Percentiles rank a stretch among this genome's conserved stretches.
Evolutionary conservation across 2,888 invertebrate genomes (phyloP).

Genomic region (Microctonus hyperodae): DNA sequence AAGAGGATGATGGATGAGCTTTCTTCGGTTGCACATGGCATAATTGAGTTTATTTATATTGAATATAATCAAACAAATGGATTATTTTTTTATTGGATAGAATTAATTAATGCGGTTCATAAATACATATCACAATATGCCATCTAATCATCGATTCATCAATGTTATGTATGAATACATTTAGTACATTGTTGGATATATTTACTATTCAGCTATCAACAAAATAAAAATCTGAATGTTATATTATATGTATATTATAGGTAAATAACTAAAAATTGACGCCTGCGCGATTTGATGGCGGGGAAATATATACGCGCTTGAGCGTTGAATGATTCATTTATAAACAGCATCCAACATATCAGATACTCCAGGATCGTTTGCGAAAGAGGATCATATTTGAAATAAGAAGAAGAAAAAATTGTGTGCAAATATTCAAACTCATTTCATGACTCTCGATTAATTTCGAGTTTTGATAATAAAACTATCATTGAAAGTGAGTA

Average conservation of each 20-base stretch:
- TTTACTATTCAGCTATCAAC: not conserved
- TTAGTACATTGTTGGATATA: not conserved
- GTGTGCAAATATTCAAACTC: not conserved
- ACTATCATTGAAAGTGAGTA: not conserved
- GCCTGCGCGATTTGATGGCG: slow-evolving; percentile 34
- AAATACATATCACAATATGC: not conserved
- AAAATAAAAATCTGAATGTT: not conserved
- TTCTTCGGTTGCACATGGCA: not conserved
- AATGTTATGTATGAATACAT: too few relatives aligned
- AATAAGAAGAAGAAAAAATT: not conserved
- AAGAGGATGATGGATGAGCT: not conserved
- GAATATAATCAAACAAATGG: not conserved
- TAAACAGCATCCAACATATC: slow-evolving; percentile 18
- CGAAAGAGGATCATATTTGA: slow-evolving; percentile 19
- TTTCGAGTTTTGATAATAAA: not conserved
- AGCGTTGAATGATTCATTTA: slow-evolving; percentile 12
- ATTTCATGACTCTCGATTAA: not conserved
- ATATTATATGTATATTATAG: too few relatives aligned
- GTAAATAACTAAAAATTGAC: slow-evolving; percentile 22
- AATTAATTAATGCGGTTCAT: not conserved
- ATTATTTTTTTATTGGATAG: not conserved
- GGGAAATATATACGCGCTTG: slow-evolving; percentile 8
- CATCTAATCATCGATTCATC: too few relatives aligned
- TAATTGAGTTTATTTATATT: not conserved
- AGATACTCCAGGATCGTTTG: slow-evolving; percentile 29